phyloP scores from a whole-genome alignment of 2,113 vertebrate species.

The Rhynchopsitta pachyrhyncha region DNA sequence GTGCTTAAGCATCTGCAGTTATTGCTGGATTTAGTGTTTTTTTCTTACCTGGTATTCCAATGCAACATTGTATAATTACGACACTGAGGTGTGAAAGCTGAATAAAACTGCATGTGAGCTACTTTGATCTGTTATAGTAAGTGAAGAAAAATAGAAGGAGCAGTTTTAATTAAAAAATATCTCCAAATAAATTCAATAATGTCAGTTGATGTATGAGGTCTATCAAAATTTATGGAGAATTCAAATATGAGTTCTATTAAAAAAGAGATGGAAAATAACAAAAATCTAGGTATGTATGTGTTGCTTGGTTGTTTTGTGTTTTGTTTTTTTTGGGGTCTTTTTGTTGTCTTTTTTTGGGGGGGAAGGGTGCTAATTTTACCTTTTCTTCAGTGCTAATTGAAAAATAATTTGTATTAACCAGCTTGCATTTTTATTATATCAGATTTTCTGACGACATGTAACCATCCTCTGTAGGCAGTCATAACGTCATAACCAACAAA shows the following conservation, averaged over 20 bases:
- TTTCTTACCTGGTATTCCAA: not conserved
- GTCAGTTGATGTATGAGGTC: not conserved
- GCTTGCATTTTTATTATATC: not conserved
- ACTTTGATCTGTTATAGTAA: not conserved
- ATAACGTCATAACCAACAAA: not conserved
- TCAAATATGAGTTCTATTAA: not conserved
- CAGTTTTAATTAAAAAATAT: not conserved
- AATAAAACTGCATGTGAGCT: not conserved
- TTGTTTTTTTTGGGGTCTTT: too few species aligned
- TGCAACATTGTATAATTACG: not conserved
- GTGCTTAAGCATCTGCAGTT: not conserved
- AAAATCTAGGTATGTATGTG: not conserved
- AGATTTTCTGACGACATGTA: not conserved
- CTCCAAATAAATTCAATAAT: not conserved
- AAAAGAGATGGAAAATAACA: not conserved
- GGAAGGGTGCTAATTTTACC: not conserved
- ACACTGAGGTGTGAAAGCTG: not conserved
- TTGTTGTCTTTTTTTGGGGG: not conserved
- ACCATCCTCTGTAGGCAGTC: not conserved
- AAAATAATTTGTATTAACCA: not conserved
- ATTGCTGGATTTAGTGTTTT: not conserved
- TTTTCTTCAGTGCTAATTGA: not conserved
- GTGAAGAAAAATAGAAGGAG: not conserved
- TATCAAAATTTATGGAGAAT: not conserved
- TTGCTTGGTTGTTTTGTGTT: not conserved